A percentile compares a stretch with the other conserved stretches of the same genome.
phyloP scores from a whole-genome alignment of 2,797 vertebrate genomes.

The Phyllotis vaccarum region DNA sequence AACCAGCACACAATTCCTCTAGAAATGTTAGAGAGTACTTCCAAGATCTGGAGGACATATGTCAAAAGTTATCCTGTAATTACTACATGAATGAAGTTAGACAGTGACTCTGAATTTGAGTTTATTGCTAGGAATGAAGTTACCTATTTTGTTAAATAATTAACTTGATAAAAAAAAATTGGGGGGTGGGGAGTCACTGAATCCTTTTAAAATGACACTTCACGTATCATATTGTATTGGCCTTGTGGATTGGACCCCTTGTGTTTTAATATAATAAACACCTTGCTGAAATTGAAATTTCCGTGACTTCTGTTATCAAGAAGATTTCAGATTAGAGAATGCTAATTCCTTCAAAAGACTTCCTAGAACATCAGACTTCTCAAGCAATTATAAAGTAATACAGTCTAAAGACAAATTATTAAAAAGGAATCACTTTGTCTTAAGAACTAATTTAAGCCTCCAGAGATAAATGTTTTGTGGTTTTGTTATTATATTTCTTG shows the following conservation, averaged over 20 bases:
- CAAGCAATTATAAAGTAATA: constrained; percentile 3
- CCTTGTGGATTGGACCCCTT: not conserved
- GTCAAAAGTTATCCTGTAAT: not conserved
- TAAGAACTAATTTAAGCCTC: not conserved
- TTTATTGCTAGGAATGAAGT: not conserved
- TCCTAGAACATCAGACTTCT: not conserved
- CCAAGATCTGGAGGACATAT: not conserved
- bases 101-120: not conserved
- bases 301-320: not conserved
- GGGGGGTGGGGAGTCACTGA: not conserved
- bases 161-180: constrained; percentile 12
- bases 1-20: not conserved
- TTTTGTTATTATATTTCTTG: not conserved
- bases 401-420: not conserved
- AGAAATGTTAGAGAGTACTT: not conserved
- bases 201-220: constrained; percentile 26
- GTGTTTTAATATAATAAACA: constrained; percentile 51
- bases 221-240: not conserved
- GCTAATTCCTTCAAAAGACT: constrained; percentile 39
- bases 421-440: constrained; percentile 10
- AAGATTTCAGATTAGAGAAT: constrained; percentile 47
- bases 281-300: not conserved
- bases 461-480: not conserved
- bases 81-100: not conserved
- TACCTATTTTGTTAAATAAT: constrained; percentile 15